Base-by-base conservation (phyloP, 2,797 vertebrate genomes). In the Falco novaeseelandiae region DNA sequence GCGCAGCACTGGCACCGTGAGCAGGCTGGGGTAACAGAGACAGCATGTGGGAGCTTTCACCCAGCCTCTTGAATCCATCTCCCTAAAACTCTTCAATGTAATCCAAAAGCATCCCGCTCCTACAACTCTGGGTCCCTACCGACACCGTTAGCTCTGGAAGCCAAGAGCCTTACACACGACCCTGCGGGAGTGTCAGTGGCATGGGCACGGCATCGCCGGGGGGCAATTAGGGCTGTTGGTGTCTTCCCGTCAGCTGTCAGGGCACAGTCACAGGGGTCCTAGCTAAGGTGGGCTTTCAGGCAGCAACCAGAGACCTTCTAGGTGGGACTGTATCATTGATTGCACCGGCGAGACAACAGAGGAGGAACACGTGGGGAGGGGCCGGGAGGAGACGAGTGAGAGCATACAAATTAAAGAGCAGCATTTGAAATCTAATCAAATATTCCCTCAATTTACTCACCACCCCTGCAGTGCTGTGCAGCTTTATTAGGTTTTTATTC, bases 401-500 rank as follows among this genome's bases (percentile, higher is more conserved):
- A 93, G 49, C 73, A 91, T 89, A 96, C 87, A 95, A 97, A 97
- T 97, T 97, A 96, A 97, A 98, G 93, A 97, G 90, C 84, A 87
- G 65, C 90, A 92, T 97, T 97, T 96, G 92, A 96, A 97, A 97
- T 96, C 95, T 97, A 96, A 96, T 97, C 96, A 97, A 96, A 98
- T 96, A 97, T 91, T 96, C 94, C 88, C 70, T 97, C 96, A 96
- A 96, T 98, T 97, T 97, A 96, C 96, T 96, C 79, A 93, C 94
- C 90, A 97, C 97, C 95, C 95, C 96, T 96, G 94, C 26, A 70
- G 94, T 97, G 95, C 96, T 90, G 79, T 92, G 93, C 89, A 93
- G 93, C 95, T 97, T 97, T 97, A 97, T 97, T 97, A 95, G 93
- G 92, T 90, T 97, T 97, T 97, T 97, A 95, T 97, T 98, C 87